Conservation (phyloP, 2,888 invertebrate species). For the Mythimna vitellina region DNA sequence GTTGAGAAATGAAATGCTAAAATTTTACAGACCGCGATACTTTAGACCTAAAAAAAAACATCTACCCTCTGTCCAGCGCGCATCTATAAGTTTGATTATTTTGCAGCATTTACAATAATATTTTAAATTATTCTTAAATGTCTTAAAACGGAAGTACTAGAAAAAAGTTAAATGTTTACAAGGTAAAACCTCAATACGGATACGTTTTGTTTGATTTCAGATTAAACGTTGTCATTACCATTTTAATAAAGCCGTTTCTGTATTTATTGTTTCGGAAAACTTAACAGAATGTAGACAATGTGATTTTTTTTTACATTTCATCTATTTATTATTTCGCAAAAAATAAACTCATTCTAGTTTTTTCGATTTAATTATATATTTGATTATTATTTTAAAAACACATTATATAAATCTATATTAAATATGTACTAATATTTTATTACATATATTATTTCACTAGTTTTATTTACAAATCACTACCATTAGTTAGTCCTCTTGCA, state of each 20-base stretch:
- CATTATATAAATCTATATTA: conserved; percentile 62
- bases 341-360: conserved; percentile 50
- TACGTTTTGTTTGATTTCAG: neutral
- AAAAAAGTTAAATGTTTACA: neutral
- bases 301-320: conserved; percentile 55
- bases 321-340: conserved; percentile 55
- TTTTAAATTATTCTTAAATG: neutral
- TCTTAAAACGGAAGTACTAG: neutral
- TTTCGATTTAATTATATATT: conserved; percentile 64
- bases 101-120: neutral
- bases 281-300: conserved; percentile 55
- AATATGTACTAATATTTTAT: conserved; percentile 63
- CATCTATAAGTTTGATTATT: neutral
- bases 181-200: neutral
- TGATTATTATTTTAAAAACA: conserved; percentile 58
- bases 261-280: conserved; percentile 13
- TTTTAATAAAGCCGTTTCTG: conserved; percentile 8
- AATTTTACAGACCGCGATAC: neutral
- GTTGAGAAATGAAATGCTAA: neutral
- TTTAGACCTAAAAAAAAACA: neutral
- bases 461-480: conserved; percentile 71
- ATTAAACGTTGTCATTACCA: conserved; percentile 5
- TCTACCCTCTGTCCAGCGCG: neutral
- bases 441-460: conserved; percentile 61
- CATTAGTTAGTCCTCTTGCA: conserved; percentile 65